Conservation (phyloP, 2,113 vertebrate genomes). For the Paradoxurus hermaphroditus region DNA sequence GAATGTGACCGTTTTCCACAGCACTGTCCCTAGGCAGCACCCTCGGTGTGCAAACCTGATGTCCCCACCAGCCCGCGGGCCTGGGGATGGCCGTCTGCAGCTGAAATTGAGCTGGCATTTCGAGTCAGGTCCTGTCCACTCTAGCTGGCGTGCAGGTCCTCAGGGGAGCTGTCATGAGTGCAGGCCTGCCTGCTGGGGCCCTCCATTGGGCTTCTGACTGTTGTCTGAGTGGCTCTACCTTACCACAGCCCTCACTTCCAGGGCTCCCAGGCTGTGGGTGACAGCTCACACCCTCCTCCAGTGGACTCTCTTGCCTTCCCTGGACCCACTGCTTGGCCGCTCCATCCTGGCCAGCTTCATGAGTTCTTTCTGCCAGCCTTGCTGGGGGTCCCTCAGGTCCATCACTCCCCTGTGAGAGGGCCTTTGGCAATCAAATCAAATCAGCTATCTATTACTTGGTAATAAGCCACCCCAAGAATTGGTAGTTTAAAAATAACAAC, state of each 20-base stretch:
- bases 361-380: not conserved
- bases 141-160: fast-evolving
- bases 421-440: not conserved
- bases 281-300: too few species aligned
- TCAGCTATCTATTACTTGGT: not conserved
- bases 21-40: not conserved
- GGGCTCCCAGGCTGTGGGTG: not conserved
- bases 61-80: fast-evolving
- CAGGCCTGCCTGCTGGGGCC: not conserved
- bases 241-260: not conserved
- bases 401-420: not conserved
- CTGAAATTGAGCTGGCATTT: too few species aligned
- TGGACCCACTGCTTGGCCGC: not conserved
- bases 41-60: fast-evolving
- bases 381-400: not conserved
- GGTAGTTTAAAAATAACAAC: not conserved
- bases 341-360: not conserved
- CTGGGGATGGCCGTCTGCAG: not conserved
- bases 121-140: not conserved
- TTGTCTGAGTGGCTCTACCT: not conserved
- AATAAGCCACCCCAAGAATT: not conserved
- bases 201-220: not conserved
- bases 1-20: not conserved
- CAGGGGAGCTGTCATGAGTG: not conserved
- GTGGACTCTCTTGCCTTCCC: not conserved